Conservation (phyloP, 1,140 invertebrate species). For the Conopomorpha cramerella region DNA sequence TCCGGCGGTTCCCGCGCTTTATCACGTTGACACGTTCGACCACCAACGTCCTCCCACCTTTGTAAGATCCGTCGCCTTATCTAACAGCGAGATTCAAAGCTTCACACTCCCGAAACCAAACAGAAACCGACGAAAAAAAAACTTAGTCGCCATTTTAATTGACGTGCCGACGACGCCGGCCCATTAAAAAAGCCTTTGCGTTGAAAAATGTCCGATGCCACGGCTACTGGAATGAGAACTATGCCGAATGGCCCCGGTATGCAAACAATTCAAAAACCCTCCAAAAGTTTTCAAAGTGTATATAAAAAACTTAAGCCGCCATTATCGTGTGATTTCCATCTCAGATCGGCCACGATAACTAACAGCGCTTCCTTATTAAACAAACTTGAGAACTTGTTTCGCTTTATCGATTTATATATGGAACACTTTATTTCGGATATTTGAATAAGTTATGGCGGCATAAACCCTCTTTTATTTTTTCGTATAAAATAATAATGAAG, state of each 20-base stretch:
- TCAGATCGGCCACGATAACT: no score
- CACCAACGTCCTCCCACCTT: constrained; percentile 44
- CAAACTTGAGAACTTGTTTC: no score
- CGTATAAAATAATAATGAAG: no score
- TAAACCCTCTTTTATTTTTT: no score
- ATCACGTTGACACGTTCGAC: constrained; percentile 28
- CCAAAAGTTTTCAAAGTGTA: no score
- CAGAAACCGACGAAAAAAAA: constrained; percentile 20
- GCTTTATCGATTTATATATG: no score
- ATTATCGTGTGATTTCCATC: no score
- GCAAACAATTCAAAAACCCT: constrained; percentile 6
- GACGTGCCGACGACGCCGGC: constrained; percentile 26
- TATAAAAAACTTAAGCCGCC: constrained; percentile 32
- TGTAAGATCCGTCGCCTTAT: constrained; percentile 50
- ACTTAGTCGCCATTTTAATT: constrained; percentile 51
- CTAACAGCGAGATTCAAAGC: constrained; percentile 44
- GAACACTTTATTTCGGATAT: no score
- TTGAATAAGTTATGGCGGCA: no score
- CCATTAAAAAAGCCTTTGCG: constrained; percentile 30
- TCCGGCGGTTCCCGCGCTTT: no score
- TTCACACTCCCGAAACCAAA: constrained; percentile 19
- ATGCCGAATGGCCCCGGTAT: constrained; percentile 19
- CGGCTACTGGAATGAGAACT: constrained; percentile 29
- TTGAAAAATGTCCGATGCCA: constrained; percentile 30
- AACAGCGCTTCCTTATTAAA: no score